phyloP scores from a whole-genome alignment of 37 sponge, comb jelly and placozoan genomes.

The Axinella damicornis region DNA sequence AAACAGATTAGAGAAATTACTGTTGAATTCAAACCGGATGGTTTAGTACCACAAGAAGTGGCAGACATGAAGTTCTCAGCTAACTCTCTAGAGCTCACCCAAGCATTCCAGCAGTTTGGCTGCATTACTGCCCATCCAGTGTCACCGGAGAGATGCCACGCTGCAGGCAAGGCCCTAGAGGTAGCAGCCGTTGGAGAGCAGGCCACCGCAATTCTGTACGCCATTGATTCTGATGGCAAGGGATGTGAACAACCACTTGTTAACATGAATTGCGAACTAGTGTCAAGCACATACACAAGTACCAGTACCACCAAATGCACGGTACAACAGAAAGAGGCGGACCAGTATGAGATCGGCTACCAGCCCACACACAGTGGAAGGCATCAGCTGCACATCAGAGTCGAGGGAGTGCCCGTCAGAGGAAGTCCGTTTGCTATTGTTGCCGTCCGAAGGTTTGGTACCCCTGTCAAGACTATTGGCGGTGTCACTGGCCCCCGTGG shows the following conservation, averaged over 20 bases:
- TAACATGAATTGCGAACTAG: constrained; percentile 4
- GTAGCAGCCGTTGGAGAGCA: background rate
- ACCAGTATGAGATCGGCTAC: constrained; percentile 15
- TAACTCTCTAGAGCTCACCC: background rate
- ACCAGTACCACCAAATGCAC: background rate
- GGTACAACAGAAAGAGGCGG: background rate
- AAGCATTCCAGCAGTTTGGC: constrained; percentile 15
- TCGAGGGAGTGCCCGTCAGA: constrained; percentile 9
- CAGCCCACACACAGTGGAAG: constrained; percentile 1
- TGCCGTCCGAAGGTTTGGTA: background rate
- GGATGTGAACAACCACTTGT: background rate
- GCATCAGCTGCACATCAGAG: constrained; percentile 19
- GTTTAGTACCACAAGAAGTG: background rate
- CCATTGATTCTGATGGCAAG: background rate
- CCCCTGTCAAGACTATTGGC: constrained; percentile 8
- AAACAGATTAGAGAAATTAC: constrained; percentile 24
- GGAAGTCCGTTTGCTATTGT: constrained; percentile 15
- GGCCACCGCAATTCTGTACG: background rate
- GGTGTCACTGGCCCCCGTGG: constrained; percentile 23
- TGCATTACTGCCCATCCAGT: background rate
- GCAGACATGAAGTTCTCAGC: constrained; percentile 13
- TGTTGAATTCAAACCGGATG: constrained; percentile 1
- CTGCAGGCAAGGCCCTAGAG: background rate
- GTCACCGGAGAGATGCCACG: background rate
- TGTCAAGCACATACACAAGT: constrained; percentile 2